Conservation (phyloP, 2,888 invertebrate species). For the Spodoptera littoralis region DNA sequence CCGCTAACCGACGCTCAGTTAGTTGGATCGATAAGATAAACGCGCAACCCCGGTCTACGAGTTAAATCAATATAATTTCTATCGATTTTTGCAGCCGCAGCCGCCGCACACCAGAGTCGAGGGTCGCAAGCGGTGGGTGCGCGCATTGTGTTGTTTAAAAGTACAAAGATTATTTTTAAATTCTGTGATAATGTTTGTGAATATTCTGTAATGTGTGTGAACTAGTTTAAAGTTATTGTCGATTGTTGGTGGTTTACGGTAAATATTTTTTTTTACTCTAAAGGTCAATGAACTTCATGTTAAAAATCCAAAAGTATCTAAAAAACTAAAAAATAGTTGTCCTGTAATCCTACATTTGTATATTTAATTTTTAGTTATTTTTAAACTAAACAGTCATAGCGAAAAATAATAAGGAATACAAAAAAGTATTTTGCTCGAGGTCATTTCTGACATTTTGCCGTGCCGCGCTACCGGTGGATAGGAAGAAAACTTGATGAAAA, state of each 20-base stretch:
- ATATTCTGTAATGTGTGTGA: constrained; percentile 21
- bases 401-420: no score
- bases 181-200: constrained; percentile 32
- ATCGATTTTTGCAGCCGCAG: constrained; percentile 92
- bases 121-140: constrained; percentile 88
- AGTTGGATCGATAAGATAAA: constrained; percentile 93
- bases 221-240: constrained; percentile 8
- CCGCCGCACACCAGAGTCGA: constrained; percentile 86
- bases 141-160: constrained; percentile 68
- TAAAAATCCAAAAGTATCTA: background rate
- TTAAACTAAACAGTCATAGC: no score
- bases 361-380: no score
- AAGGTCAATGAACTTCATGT: constrained; percentile 28
- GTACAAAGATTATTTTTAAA: constrained; percentile 31
- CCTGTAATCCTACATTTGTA: no score
- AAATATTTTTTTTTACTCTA: constrained; percentile 29
- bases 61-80: constrained; percentile 92
- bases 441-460: no score
- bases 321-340: no score
- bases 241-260: constrained; percentile 47
- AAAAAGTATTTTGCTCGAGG: no score
- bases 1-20: constrained; percentile 70
- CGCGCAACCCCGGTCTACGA: constrained; percentile 92
- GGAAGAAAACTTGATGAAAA: no score
- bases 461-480: no score